Evolutionary conservation across 2,113 vertebrate genomes (phyloP).

Genomic region (Neotragus pygmaeus): DNA sequence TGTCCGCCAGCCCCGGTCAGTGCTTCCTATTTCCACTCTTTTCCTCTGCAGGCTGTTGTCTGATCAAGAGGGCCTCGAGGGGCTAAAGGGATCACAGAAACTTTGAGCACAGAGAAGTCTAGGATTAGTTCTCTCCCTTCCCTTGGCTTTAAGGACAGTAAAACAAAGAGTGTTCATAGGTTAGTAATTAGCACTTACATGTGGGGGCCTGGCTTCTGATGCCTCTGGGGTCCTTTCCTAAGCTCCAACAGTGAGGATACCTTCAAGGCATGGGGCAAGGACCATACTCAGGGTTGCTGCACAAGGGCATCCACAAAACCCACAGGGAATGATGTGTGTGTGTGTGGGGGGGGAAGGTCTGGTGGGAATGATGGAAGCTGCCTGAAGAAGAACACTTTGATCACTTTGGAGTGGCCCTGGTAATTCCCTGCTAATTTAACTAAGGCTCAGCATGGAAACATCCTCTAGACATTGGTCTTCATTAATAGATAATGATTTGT

Average conservation of each 20-base stretch:
- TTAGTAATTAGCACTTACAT: not conserved
- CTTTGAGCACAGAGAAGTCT: fast-evolving
- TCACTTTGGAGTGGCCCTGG: not conserved
- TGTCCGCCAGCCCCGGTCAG: not conserved
- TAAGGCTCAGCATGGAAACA: not conserved
- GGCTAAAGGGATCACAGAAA: not conserved
- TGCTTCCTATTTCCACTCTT: not conserved
- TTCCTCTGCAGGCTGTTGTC: not conserved
- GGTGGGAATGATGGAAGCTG: not conserved
- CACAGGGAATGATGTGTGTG: not conserved
- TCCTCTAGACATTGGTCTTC: constrained; percentile 41
- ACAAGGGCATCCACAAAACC: fast-evolving
- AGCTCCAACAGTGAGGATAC: not conserved
- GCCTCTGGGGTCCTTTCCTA: not conserved
- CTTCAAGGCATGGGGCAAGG: not conserved
- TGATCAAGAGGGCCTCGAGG: not conserved
- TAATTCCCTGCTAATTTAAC: constrained; percentile 42
- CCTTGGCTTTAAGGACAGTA: not conserved
- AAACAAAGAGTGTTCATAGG: not conserved
- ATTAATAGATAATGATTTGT: constrained; percentile 62
- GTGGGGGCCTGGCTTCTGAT: not conserved
- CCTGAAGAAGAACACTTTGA: not conserved
- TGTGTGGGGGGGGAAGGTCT: not conserved
- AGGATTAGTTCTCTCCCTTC: not conserved
- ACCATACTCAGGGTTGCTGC: not conserved